Evolutionary conservation across 2,888 invertebrate genomes (phyloP), one percentile per base, ranked within the genome.

Genomic region (Lysandra coridon): DNA sequence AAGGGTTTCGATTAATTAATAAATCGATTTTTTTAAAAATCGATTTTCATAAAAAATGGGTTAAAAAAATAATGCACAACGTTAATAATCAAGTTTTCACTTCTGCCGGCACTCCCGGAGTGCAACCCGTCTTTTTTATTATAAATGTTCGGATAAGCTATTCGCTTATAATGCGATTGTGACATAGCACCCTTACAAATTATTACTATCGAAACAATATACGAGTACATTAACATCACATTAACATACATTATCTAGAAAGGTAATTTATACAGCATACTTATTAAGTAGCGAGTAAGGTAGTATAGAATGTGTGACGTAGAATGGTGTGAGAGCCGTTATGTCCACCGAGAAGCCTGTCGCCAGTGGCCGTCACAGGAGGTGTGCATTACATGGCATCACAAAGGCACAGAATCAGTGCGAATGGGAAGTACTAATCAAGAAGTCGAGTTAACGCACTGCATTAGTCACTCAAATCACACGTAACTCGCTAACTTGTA

Each of bases 351-450:
- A 79, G 64, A 12, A 33, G 33, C 30, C 64, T 69, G 64, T 30
- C 64, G 64, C 64, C 64, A 33, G 12, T 33, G 23, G 76, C 33
- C 33, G 76, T 57, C 57, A 60, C 33, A 69, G 33, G 40, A 69
- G 81, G 79, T 78, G 81, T 81, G 80, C 23, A 23, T 83, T 83
- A 85, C 85, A n/a, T 5, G 53, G 53, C 57, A 57, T 57, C 30
- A 89, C 87, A 86, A 87, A 88, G 85, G 85, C 85, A 84, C 86
- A 87, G 85, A 89, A 88, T 88, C 88, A 85, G 85, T 86, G 86
- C 87, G 86, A 87, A 89, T 87, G 85, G 90, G 91, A 91, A 89
- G 89, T 88, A 86, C 86, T 90, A 89, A 92, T 90, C 86, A 88
- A 89, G 86, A 83, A 85, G 83, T 85, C 83, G 86, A 85, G 89